Percentiles rank a stretch among this genome's conserved stretches.
Evolutionary conservation across 2,888 invertebrate genomes (phyloP).

Genomic region (Arge pagana): DNA sequence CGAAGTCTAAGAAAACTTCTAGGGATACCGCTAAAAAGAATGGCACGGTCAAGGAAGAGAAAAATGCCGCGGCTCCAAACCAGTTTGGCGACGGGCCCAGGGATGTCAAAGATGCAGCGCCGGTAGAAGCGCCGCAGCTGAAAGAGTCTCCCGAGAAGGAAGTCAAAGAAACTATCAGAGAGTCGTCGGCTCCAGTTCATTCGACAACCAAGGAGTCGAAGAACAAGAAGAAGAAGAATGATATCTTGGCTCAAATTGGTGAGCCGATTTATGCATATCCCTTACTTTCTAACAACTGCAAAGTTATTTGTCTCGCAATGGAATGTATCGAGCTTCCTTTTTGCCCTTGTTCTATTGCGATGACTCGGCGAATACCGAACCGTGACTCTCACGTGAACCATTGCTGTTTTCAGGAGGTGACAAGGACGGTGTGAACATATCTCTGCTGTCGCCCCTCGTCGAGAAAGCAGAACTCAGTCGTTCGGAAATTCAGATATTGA

Average conservation of each 20-base stretch:
- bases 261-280: conserved; percentile 39
- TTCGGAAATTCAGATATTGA: conserved; percentile 85
- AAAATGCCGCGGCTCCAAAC: conserved; percentile 32
- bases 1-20: conserved; percentile 48
- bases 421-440: conserved; percentile 71
- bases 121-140: too few species aligned
- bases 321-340: too few species aligned
- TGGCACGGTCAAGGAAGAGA: conserved; percentile 46
- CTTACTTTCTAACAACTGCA: background rate
- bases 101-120: conserved; percentile 42
- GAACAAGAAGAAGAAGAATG: conserved; percentile 67
- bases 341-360: too few species aligned
- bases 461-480: conserved; percentile 82
- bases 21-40: conserved; percentile 45
- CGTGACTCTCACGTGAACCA: too few species aligned
- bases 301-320: background rate
- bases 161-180: conserved; percentile 38
- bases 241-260: conserved; percentile 64
- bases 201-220: conserved; percentile 48
- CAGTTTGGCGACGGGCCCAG: conserved; percentile 43
- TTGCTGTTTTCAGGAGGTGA: conserved; percentile 65
- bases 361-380: too few species aligned
- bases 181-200: conserved; percentile 31
- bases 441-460: conserved; percentile 73
- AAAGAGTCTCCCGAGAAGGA: conserved; percentile 43